A percentile compares a stretch with the other conserved stretches of the same genome.
phyloP scores from a whole-genome alignment of 2,888 invertebrate genomes.

The Apamea sordens region DNA sequence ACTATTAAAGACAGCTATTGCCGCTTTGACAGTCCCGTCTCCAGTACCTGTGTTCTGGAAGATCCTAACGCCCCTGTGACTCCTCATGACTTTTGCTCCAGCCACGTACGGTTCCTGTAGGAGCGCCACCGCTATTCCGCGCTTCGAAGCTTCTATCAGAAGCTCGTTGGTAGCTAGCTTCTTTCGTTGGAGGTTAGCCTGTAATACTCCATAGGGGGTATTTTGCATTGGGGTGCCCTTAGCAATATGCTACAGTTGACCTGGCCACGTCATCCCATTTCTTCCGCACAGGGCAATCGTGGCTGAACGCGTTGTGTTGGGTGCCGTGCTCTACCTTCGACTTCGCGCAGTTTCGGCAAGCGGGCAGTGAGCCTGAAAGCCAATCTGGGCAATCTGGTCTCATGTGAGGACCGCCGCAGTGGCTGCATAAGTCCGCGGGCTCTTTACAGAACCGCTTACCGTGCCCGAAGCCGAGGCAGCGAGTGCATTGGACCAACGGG shows the following conservation, averaged over 20 bases:
- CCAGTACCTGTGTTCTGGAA: neutral
- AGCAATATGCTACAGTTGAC: too few relatives aligned
- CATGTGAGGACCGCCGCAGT: neutral
- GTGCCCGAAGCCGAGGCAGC: neutral
- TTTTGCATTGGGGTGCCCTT: too few relatives aligned
- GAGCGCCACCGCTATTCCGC: neutral
- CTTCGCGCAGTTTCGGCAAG: too few relatives aligned
- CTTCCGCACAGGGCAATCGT: too few relatives aligned
- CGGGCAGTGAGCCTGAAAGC: too few relatives aligned
- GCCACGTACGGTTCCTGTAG: neutral
- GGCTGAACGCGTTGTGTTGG: too few relatives aligned
- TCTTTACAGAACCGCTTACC: neutral
- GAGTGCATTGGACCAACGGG: neutral
- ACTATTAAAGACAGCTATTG: neutral
- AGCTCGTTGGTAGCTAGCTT: constrained; percentile 1
- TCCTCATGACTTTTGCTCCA: neutral
- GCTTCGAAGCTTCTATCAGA: neutral
- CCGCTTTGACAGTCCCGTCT: neutral
- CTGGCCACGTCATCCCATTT: too few relatives aligned
- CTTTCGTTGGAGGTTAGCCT: constrained; percentile 11
- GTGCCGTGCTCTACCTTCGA: too few relatives aligned
- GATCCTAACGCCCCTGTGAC: neutral
- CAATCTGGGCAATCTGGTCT: neutral
- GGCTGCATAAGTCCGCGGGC: neutral
- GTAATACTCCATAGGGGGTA: too few relatives aligned